Evolutionary conservation across 1,140 invertebrate species (phyloP), one percentile per base, ranked within the genome.

Genomic region (Drosophila insularis): DNA sequence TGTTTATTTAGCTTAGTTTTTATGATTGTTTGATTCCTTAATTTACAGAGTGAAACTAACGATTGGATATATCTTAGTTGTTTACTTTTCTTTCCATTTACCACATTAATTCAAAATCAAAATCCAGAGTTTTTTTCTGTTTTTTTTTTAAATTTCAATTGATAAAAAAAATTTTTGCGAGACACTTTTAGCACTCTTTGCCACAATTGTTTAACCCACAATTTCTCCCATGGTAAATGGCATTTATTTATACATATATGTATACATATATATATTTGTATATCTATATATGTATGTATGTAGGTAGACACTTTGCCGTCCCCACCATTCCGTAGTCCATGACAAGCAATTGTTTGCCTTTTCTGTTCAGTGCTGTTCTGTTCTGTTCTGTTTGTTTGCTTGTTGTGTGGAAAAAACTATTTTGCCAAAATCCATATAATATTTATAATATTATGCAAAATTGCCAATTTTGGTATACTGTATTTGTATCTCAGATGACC

Each of bases 331-430:
- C 14, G 7, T 8, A 11, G 11, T 37, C 11, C 35, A 50, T 50
- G 19, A 50, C 10, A 50, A 19, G n/a, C 43, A 50, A 21, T 50
- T 50, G 43, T 50, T 85, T 85, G 81, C 78, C 78, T 81, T 81
- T 60, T 60, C 67, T 61, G 71, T 61, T 73, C 43, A 8, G 6
- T 46, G 14, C 37, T n/a, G 23, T 21, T 50, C 31, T 50, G 8
- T 31, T 31, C 27, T 63, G 27, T 63, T n/a, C 27, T 27, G 27
- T 39, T 54, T 21, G 19, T 39, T 54, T 21, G 19, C 40, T 56
- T 40, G 21, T 39, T 27, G 46, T 35, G 46, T 63, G 31, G 40
- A 19, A 23, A 19, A 60, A 60, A 67, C 65, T 67, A 54, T 50
- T 50, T 67, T 31, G 59, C 37, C 63, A 67, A 71, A 74, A 55